Conservation (phyloP, 2,113 vertebrate genomes). For the Zosterops lateralis region DNA sequence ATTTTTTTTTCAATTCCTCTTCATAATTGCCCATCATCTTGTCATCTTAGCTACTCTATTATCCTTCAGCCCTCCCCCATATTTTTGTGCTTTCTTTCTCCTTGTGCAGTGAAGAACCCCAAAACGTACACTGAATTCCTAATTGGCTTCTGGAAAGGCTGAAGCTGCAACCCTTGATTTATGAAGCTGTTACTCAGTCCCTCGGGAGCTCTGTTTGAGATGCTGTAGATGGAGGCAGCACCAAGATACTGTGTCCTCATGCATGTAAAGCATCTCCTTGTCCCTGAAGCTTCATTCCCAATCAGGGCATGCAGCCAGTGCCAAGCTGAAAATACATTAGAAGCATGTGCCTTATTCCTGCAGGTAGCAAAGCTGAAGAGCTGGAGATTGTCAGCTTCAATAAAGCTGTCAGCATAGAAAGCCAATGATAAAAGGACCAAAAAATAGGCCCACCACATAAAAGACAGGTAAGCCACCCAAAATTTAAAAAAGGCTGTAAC, state of each 20-base stretch:
- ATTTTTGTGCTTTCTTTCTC: not conserved
- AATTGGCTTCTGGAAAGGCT: slow-evolving; percentile 17
- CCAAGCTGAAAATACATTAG: not conserved
- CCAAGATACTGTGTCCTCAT: not conserved
- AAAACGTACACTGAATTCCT: not conserved
- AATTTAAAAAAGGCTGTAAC: not conserved
- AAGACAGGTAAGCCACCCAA: not conserved
- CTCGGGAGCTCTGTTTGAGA: slow-evolving; percentile 31
- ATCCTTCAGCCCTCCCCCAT: not conserved
- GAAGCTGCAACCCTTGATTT: slow-evolving; percentile 32
- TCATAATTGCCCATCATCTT: slow-evolving; percentile 3
- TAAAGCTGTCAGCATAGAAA: not conserved
- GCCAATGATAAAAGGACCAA: not conserved
- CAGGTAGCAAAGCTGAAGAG: not conserved
- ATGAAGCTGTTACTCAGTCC: slow-evolving; percentile 34
- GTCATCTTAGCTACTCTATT: not conserved
- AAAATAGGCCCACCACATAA: not conserved
- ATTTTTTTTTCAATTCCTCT: not conserved
- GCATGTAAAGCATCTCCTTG: slow-evolving; percentile 24
- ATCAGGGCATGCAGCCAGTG: not conserved
- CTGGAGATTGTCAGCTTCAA: not conserved
- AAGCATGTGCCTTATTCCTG: not conserved
- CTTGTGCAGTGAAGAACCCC: not conserved
- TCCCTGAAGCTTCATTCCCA: not conserved
- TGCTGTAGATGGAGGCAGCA: not conserved